These are phyloP conservation scores for Meloidogyne hapla DNA, from an alignment of 1,140 invertebrate species.

Conservation along the genomic window DNA sequence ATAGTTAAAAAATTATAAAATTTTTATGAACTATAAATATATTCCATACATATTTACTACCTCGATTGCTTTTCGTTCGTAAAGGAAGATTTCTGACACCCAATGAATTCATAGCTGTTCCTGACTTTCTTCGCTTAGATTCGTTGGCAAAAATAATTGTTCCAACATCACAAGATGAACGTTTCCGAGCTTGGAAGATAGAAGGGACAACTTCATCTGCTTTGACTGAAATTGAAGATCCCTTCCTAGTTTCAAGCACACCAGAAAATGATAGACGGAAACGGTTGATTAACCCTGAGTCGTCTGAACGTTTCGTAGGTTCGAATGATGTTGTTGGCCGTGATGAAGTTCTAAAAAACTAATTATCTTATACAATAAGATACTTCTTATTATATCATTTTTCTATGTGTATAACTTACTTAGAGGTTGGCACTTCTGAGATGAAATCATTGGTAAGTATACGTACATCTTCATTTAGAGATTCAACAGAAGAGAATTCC, in stretches of 20 bases:
- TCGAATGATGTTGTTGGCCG: slow-evolving; percentile 22
- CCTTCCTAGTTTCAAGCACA: background rate
- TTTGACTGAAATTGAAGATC: background rate
- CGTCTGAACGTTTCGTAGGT: slow-evolving; percentile 15
- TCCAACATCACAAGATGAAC: slow-evolving; percentile 26
- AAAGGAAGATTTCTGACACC: background rate
- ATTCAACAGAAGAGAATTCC: slow-evolving; percentile 55
- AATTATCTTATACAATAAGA: no score
- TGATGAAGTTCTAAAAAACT: slow-evolving; percentile 13
- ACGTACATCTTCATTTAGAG: slow-evolving; percentile 56
- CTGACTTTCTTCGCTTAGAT: slow-evolving; percentile 4
- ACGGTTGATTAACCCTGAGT: slow-evolving; percentile 11
- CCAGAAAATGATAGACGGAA: slow-evolving; percentile 14
- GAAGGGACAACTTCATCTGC: slow-evolving; percentile 26
- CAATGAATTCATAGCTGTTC: background rate
- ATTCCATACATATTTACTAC: no score
- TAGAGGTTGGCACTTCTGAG: slow-evolving; percentile 57
- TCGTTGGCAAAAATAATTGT: background rate
- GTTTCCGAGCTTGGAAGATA: slow-evolving; percentile 18
- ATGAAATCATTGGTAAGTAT: slow-evolving; percentile 62
- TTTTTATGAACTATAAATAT: no score
- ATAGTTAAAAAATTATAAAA: background rate
- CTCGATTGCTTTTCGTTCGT: background rate
- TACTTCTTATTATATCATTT: no score
- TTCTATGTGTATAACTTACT: no score